Evolutionary conservation across 2,888 invertebrate species (phyloP), one percentile per base, ranked within the genome.

Genomic region (Calephelis perditalis): DNA sequence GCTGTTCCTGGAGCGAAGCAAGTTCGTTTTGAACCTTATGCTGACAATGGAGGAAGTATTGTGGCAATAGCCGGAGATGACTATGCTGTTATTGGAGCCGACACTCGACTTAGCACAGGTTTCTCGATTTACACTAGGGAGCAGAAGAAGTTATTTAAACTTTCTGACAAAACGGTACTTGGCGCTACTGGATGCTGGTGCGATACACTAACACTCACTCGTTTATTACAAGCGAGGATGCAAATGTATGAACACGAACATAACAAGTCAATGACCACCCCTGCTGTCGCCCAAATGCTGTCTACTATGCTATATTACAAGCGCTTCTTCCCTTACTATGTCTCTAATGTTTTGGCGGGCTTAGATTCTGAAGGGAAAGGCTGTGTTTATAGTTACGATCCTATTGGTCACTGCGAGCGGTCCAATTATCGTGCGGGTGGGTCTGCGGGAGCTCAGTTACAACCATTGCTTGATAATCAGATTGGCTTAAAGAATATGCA

Each of bases 111-210:
- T 52, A 97, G 96, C 81, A 93, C 96, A 65, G 98, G 98, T 0
- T 98, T 95, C 82, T 94, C 95, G 5, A 98, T 99, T 75, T 96
- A 96, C 74, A 96, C 97, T 0, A 92, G 98, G 47, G 94, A 97
- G 62, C 96, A 97, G 77, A 94, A 96, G 67, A 99, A 99, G 82
- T 87, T 98, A 9, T 97, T 97, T 75, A 91, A 93, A 67, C 83
- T 99, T 70, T 96, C 97, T 0, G 89, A 94, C 0, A 93, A 92
- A 57, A 98, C 98, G 0, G 95, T 99, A 46, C 90, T 99, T n/a
- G 98, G 97, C 0, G 97, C 97, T 61, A 94, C 97, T 35, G 99
- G 99, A 26, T 99, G 99, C 84, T 99, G 99, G 97, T 98, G 99
- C 75, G 99, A 99, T 86, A 96, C 97, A 5, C 89, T 99, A 15